phyloP scores from a whole-genome alignment of 2,888 invertebrate species.

The Yponomeuta sedellus region DNA sequence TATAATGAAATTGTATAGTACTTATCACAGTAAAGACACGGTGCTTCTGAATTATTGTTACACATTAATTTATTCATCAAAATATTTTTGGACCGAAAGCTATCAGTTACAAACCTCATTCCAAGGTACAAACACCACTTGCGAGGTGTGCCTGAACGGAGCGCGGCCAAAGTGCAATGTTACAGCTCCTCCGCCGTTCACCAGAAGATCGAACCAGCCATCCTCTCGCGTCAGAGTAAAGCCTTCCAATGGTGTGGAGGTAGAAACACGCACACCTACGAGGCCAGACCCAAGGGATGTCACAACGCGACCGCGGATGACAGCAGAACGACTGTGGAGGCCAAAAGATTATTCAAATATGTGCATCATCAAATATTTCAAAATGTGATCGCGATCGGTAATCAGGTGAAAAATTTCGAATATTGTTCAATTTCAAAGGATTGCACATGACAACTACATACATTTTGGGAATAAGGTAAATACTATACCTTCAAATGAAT shows the following conservation, averaged over 20 bases:
- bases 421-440: neutral
- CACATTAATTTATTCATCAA: no score
- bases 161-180: conserved; percentile 95
- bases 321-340: conserved; percentile 91
- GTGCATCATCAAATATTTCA: conserved; percentile 13
- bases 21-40: no score
- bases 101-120: conserved; percentile 81
- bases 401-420: neutral
- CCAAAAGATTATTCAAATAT: conserved; percentile 20
- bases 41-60: no score
- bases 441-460: conserved; percentile 2
- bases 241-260: conserved; percentile 95
- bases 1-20: no score
- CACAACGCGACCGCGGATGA: conserved; percentile 95
- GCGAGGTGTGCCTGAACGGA: conserved; percentile 91
- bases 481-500: neutral
- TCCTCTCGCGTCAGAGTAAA: conserved; percentile 95
- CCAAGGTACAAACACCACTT: conserved; percentile 96
- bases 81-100: neutral
- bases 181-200: conserved; percentile 99
- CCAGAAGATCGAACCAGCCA: conserved; percentile 98
- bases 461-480: neutral
- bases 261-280: conserved; percentile 96
- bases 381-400: conserved; percentile 11
- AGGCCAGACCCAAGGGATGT: conserved; percentile 94